Evolutionary conservation across 2,797 vertebrate species (phyloP).

Genomic region (Bradypus variegatus): DNA sequence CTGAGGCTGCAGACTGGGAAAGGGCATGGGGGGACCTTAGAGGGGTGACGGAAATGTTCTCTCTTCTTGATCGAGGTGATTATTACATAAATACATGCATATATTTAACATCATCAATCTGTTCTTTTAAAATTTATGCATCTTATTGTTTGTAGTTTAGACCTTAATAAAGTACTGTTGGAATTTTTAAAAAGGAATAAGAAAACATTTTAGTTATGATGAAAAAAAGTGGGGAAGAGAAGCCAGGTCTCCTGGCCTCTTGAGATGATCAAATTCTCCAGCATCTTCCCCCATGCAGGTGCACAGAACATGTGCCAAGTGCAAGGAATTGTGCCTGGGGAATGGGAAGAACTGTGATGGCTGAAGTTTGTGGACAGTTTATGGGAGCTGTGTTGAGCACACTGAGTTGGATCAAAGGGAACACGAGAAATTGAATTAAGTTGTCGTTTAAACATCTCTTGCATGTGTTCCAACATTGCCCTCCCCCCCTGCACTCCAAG

Average conservation of each 20-base stretch:
- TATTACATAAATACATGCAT: not conserved
- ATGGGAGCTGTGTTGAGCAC: no score
- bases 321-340: not conserved
- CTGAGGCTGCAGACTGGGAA: not conserved
- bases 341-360: no score
- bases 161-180: not conserved
- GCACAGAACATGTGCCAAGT: rapidly evolving
- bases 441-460: not conserved
- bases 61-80: not conserved
- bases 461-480: not conserved
- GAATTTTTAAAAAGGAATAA: not conserved
- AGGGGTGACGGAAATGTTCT: not conserved
- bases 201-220: not conserved
- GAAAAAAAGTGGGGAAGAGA: not conserved
- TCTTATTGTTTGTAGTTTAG: not conserved
- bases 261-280: not conserved
- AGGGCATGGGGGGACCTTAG: not conserved
- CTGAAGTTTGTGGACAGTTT: no score
- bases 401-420: not conserved
- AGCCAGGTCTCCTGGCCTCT: not conserved
- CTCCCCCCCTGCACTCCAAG: rapidly evolving
- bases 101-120: not conserved
- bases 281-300: not conserved
- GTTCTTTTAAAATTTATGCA: not conserved
- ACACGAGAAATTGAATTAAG: not conserved